Evolutionary conservation across 2,113 vertebrate species (phyloP), one percentile per base, ranked within the genome.

Genomic region (Cochlearius cochlearius): DNA sequence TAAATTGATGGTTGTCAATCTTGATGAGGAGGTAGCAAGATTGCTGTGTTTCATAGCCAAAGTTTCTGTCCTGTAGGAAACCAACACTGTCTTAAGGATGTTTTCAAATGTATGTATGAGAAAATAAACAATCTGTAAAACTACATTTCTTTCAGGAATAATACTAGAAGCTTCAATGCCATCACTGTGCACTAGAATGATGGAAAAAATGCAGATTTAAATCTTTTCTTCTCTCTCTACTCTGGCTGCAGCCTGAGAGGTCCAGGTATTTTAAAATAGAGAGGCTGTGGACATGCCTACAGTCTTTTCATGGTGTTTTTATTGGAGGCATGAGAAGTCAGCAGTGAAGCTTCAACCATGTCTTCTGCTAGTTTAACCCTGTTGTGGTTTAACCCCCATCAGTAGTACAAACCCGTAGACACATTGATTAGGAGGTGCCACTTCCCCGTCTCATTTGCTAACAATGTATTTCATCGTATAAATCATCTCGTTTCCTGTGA

Each of bases 351-450:
- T 15, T 88, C 56, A 80, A 2, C 5, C 14, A 2, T 19, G 4
- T 19, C 38, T 47, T 38, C 30, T 56, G 9, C 9, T 50, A 32
- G 5, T 59, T 89, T 78, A 68, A 76, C 8, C 7, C 7, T 43
- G 8, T 10, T 11, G 2, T 32, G 12, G 12, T n/a, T 80, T 86
- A 77, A 52, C 6, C 10, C 9, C 0, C 1, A 13, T 36, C 41
- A 68, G 38, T 25, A 45, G 32, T 59, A 68, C 5, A 89, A 74
- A 72, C 10, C 9, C 20, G 52, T 0, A 49, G 22, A 59, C 5
- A 23, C 1, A 10, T 25, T 0, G 1, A 0, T 32, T 27, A 12
- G 5, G 34, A 72, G 2, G 7, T 56, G 26, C 2, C 7, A 43
- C 36, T 72, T 90, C 16, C 49, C 20, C 26, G 5, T 52, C 22